These are phyloP conservation scores for Danaus melanippus DNA, from an alignment of 1,140 invertebrate genomes.

Conservation along the genomic window DNA sequence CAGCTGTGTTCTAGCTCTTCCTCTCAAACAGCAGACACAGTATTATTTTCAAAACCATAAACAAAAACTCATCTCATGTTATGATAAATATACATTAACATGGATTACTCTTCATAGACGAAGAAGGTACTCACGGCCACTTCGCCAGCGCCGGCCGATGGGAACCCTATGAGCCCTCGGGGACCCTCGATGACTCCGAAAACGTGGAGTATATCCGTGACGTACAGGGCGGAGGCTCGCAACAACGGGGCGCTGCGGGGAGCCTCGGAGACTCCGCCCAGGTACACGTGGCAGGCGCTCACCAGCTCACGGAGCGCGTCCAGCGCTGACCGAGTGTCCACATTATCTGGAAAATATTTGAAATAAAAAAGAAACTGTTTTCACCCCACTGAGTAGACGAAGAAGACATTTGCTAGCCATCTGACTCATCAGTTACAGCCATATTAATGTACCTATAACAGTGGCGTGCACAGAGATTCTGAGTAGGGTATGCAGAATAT, in stretches of 20 bases:
- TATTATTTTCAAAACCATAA: too few species aligned
- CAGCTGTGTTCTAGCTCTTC: too few species aligned
- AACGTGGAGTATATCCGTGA: conserved; percentile 89
- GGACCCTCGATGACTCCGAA: conserved; percentile 88
- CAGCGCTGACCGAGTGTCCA: conserved; percentile 91
- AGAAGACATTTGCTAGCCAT: too few species aligned
- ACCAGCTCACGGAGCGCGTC: conserved; percentile 90
- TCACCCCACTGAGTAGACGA: too few species aligned
- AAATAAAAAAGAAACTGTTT: conserved; percentile 3
- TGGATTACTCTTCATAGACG: neutral
- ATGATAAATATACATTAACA: too few species aligned
- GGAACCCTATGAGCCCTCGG: conserved; percentile 85
- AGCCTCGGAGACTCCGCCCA: conserved; percentile 70
- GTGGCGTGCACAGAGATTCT: too few species aligned
- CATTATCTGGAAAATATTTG: conserved; percentile 80
- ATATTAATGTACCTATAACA: too few species aligned
- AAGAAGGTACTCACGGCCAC: conserved; percentile 75
- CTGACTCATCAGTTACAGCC: too few species aligned
- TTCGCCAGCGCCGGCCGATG: conserved; percentile 66
- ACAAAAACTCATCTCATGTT: too few species aligned
- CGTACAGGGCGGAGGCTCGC: conserved; percentile 81
- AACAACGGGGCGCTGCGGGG: conserved; percentile 76
- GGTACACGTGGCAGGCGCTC: conserved; percentile 86
- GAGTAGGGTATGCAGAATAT: too few species aligned
- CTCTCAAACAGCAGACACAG: too few species aligned